Conservation (phyloP, 2,888 invertebrate genomes). For the Unio pictorum region DNA sequence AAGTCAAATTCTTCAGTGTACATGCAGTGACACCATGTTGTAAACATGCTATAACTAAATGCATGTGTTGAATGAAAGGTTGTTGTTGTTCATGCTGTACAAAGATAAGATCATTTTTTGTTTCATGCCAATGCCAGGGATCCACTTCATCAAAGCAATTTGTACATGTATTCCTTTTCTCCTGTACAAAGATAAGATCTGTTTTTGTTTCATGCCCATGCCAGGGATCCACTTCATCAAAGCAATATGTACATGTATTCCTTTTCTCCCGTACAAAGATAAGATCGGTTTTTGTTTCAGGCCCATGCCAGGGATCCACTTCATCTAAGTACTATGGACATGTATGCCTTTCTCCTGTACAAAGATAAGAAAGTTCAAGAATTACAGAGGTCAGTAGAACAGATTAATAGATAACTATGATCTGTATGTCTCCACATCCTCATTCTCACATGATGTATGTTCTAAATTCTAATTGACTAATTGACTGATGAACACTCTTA, state of each 20-base stretch:
- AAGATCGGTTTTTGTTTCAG: conserved; percentile 70
- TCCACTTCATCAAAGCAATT: conserved; percentile 71
- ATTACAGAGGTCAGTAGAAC: conserved; percentile 74
- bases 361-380: conserved; percentile 77
- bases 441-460: neutral
- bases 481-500: too few species aligned
- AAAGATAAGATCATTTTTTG: neutral
- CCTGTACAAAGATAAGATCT: neutral
- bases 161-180: neutral
- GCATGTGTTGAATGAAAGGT: too few species aligned
- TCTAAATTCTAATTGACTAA: too few species aligned
- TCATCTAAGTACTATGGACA: conserved; percentile 78
- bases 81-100: too few species aligned
- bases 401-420: too few species aligned
- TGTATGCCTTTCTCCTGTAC: conserved; percentile 78
- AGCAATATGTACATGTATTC: conserved; percentile 80
- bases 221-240: conserved; percentile 75
- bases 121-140: conserved; percentile 74
- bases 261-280: conserved; percentile 76
- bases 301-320: conserved; percentile 75
- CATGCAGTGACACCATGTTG: too few species aligned
- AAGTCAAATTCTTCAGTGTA: too few species aligned
- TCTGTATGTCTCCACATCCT: neutral
- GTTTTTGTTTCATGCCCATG: conserved; percentile 71
- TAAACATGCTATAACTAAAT: too few species aligned